phyloP scores from a whole-genome alignment of 2,797 vertebrate species.

The Amblyraja radiata region DNA sequence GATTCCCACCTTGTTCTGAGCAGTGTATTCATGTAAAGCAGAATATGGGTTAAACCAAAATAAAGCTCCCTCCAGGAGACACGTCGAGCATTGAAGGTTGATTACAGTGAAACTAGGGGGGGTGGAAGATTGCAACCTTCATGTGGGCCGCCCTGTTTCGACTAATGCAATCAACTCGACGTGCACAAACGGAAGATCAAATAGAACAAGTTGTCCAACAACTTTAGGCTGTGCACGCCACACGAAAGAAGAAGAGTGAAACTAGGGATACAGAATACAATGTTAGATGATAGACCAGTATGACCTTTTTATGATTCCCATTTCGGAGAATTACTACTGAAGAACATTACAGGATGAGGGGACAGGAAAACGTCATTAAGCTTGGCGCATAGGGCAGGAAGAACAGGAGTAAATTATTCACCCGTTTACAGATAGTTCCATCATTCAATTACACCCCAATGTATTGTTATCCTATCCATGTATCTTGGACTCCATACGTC shows the following conservation, averaged over 20 bases:
- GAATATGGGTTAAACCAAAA: not conserved
- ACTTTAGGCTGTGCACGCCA: too few species aligned
- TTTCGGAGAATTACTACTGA: not conserved
- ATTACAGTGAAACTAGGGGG: not conserved
- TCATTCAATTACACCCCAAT: not conserved
- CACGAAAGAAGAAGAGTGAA: too few species aligned
- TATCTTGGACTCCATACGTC: not conserved
- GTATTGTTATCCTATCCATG: too few species aligned
- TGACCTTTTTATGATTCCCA: not conserved
- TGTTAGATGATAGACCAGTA: not conserved
- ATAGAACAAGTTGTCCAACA: too few species aligned
- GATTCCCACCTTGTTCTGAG: not conserved
- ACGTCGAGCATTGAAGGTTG: not conserved
- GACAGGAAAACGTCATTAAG: not conserved
- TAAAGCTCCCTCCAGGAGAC: not conserved
- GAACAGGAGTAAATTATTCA: too few species aligned
- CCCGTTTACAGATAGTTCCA: not conserved
- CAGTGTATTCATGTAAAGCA: not conserved
- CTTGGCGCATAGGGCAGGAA: too few species aligned
- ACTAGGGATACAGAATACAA: not conserved
- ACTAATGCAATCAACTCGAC: too few species aligned
- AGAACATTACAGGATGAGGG: not conserved
- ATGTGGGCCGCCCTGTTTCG: too few species aligned
- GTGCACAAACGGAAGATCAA: too few species aligned
- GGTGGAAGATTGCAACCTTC: too few species aligned